phyloP scores from a whole-genome alignment of 1,140 invertebrate genomes.

The Cydia amplana region DNA sequence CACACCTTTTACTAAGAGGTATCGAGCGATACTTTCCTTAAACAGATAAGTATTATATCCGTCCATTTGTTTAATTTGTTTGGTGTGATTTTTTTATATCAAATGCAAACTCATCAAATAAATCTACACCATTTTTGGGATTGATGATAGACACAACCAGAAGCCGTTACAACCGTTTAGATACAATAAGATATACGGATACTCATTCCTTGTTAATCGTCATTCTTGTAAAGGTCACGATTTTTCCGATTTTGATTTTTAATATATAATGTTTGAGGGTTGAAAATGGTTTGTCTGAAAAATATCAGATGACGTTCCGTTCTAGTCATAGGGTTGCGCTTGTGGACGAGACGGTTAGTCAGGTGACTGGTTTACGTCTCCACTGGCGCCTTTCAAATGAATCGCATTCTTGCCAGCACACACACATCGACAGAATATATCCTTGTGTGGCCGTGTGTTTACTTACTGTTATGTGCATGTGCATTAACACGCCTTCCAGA shows the following conservation, averaged over 20 bases:
- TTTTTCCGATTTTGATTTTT: neutral
- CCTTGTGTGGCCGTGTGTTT: conserved; percentile 51
- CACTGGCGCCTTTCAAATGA: conserved; percentile 68
- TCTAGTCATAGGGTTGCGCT: conserved; percentile 38
- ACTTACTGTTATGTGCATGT: conserved; percentile 54
- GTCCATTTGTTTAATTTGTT: no score
- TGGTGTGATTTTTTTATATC: no score
- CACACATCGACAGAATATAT: conserved; percentile 48
- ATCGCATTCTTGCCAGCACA: conserved; percentile 58
- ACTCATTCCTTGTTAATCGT: conserved; percentile 45
- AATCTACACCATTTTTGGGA: no score
- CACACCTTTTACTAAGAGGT: no score
- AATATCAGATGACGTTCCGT: conserved; percentile 34
- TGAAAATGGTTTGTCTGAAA: neutral
- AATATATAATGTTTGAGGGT: neutral
- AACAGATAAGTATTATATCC: no score
- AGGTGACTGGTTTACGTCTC: conserved; percentile 66
- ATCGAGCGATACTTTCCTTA: no score
- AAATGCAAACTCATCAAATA: no score
- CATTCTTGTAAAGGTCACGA: conserved; percentile 36
- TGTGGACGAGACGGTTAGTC: conserved; percentile 52
- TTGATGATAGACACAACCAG: no score
- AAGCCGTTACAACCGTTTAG: no score
- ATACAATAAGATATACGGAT: no score
- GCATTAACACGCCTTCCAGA: conserved; percentile 66